Percentiles rank a stretch among this genome's conserved stretches.
phyloP scores from a whole-genome alignment of 1,140 invertebrate genomes.

The Goniozus legneri region DNA sequence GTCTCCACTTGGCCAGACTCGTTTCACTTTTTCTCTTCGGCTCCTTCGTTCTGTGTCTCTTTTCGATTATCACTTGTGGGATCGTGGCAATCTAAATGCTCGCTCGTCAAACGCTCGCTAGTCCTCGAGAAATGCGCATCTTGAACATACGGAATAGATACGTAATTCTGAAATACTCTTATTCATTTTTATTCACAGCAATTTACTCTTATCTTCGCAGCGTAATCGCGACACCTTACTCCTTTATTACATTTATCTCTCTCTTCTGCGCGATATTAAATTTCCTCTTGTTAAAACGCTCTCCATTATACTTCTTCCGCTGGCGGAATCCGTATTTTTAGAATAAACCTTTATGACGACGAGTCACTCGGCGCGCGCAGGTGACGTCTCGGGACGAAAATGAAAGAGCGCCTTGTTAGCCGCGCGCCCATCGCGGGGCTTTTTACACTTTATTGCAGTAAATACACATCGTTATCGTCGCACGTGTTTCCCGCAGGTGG shows the following conservation, averaged over 20 bases:
- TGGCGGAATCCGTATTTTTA: conserved; percentile 7
- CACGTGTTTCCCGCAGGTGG: neutral
- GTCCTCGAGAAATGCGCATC: too few relatives aligned
- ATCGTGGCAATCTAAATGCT: too few relatives aligned
- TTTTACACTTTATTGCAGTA: neutral
- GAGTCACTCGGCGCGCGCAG: conserved; percentile 12
- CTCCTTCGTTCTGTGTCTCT: conserved; percentile 9
- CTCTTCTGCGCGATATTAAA: neutral
- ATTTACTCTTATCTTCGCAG: conserved; percentile 5
- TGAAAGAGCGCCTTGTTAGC: conserved; percentile 47
- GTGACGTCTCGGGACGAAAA: conserved; percentile 25
- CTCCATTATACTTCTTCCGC: neutral
- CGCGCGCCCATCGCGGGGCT: conserved; percentile 9
- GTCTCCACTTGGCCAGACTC: neutral
- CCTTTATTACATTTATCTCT: neutral
- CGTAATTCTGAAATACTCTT: too few relatives aligned
- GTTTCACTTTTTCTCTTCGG: conserved; percentile 11
- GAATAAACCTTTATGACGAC: conserved; percentile 31
- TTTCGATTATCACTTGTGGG: neutral
- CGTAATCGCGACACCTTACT: too few relatives aligned
- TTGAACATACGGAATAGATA: too few relatives aligned
- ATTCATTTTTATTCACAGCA: too few relatives aligned
- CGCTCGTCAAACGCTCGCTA: too few relatives aligned
- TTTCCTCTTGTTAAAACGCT: too few relatives aligned
- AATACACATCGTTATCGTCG: neutral